These are phyloP conservation scores for Notamacropus eugenii DNA, from an alignment of 2,797 vertebrate genomes.

Conservation along the genomic window DNA sequence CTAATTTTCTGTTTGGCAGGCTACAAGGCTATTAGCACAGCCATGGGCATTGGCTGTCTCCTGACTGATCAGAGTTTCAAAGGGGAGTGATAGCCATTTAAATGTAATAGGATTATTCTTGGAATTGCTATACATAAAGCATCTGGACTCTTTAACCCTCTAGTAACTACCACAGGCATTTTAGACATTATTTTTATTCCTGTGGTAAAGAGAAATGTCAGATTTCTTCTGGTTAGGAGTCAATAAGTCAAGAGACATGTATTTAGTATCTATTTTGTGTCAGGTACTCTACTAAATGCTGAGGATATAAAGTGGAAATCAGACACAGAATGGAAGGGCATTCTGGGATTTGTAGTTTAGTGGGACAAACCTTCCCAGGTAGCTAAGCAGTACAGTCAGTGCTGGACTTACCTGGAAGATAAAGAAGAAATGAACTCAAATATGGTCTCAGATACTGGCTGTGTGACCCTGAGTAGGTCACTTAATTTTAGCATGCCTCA, in stretches of 20 bases:
- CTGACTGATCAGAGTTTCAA: background rate
- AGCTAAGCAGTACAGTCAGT: background rate
- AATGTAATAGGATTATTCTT: conserved; percentile 35
- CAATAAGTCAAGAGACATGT: background rate
- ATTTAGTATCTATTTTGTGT: background rate
- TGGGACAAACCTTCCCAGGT: background rate
- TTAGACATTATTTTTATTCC: background rate
- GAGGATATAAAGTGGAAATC: background rate
- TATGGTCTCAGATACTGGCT: background rate
- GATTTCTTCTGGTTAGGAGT: background rate
- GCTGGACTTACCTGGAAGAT: background rate
- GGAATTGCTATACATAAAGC: background rate
- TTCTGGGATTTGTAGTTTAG: background rate
- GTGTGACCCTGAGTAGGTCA: background rate
- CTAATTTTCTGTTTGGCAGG: conserved; percentile 38
- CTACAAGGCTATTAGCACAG: background rate
- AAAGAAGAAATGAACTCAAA: background rate
- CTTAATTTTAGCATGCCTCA: background rate
- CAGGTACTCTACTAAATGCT: background rate
- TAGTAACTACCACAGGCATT: background rate
- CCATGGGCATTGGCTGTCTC: background rate
- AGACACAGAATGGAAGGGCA: background rate
- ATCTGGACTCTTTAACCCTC: conserved; percentile 1
- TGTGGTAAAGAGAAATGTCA: conserved; percentile 24
- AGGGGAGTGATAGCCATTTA: background rate